A percentile compares a stretch with the other conserved stretches of the same genome.
These are phyloP conservation scores for Gibbula magus DNA, from an alignment of 2,888 invertebrate species.

Conservation along the genomic window DNA sequence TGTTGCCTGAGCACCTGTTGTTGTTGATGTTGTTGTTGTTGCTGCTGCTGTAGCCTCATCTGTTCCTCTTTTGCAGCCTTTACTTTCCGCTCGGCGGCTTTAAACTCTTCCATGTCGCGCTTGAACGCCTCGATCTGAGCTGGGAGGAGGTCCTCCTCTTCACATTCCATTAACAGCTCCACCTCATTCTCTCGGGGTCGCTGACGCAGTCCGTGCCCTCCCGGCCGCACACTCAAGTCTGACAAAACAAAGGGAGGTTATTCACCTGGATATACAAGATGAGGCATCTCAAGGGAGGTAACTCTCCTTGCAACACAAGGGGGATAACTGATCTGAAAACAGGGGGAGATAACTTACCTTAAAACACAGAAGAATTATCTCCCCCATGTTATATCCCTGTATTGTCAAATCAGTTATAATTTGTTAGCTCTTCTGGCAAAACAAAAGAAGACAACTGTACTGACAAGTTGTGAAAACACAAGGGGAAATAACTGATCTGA, in stretches of 20 bases:
- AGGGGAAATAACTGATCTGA: too few relatives aligned
- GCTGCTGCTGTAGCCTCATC: conserved; percentile 34
- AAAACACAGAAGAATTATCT: too few relatives aligned
- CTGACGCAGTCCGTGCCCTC: not conserved
- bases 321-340: too few relatives aligned
- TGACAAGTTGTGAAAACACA: too few relatives aligned
- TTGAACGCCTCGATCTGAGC: conserved; percentile 81
- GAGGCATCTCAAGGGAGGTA: too few relatives aligned
- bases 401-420: too few relatives aligned
- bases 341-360: too few relatives aligned
- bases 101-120: conserved; percentile 81
- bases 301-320: too few relatives aligned
- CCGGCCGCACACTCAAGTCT: not conserved
- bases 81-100: conserved; percentile 75
- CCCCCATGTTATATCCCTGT: too few relatives aligned
- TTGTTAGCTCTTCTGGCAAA: too few relatives aligned
- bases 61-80: conserved; percentile 79
- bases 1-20: not conserved
- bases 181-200: conserved; percentile 8
- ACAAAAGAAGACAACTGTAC: too few relatives aligned
- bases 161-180: conserved; percentile 80
- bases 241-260: not conserved
- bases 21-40: conserved; percentile 23
- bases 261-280: too few relatives aligned
- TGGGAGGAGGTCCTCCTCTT: conserved; percentile 83